Base-by-base conservation (phyloP, 2,888 invertebrate species). In the Drosophila cyrtoloma region DNA sequence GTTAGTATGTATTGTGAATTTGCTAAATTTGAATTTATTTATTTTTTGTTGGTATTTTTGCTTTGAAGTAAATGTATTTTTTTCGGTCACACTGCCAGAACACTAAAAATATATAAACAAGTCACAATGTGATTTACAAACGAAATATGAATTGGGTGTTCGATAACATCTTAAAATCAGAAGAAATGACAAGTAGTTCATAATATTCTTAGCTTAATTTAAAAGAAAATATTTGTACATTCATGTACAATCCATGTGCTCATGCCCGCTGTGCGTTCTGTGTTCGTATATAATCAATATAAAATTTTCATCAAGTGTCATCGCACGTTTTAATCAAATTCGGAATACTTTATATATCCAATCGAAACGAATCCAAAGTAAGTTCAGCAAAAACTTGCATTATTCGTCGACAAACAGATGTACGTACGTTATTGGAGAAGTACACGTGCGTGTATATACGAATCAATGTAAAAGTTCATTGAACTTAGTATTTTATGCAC, bases 391-490 rank as follows among this genome's bases (percentile, higher is more conserved):
- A 47, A 47, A 26, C 16, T 4, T 4, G 7, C 4, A 5, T n/a
- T 39, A 37, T 37, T 56, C 19, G 19, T 28, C 19, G 5, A 53
- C 30, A 55, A 16, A 22, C 28, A 14, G 14, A 26, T 42, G 32
- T n/a, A 30, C 33, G 50, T 22, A n/a, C 4, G 14, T 37, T 12
- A n/a, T 22, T 28, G 16, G 0, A 9, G 7, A 39, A n/a, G n/a
- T 28, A 56, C 16, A 26, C 3, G 16, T 56, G 5, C 35, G 28
- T 14, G 26, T 19, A 37, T 35, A 26, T 28, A 37, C 26, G 7
- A 6, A 19, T 19, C 26, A 57, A 37, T 39, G 19, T 42, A 30
- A 22, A 26, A 50, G 72, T 72, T 76, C 67, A 71, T 64, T 67
- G 52, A 77, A 71, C 76, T 64, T 33, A 2, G 12, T 28, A 26